These are phyloP conservation scores for Poecilus cupreus DNA, from an alignment of 2,888 invertebrate genomes.

Conservation along the genomic window DNA sequence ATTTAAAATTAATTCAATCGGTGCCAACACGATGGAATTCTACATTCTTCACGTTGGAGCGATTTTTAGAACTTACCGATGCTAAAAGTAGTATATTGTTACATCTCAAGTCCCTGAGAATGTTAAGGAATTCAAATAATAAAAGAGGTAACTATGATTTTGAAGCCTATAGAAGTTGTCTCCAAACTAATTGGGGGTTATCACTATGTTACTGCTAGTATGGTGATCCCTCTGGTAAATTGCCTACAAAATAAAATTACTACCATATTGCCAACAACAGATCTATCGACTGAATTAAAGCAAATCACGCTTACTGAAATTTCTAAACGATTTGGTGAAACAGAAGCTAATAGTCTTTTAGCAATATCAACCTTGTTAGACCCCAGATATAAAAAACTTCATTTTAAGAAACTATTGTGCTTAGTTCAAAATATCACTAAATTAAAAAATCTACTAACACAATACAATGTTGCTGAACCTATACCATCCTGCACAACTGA, in stretches of 20 bases:
- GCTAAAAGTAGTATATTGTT: neutral
- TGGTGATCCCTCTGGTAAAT: neutral
- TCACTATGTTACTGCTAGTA: neutral
- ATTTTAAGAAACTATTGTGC: no score
- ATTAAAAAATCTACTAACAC: no score
- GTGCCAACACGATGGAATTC: constrained; percentile 50
- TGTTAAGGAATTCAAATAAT: neutral
- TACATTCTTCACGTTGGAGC: constrained; percentile 21
- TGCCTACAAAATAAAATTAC: constrained; percentile 35
- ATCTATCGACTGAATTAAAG: neutral
- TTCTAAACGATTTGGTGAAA: constrained; percentile 46
- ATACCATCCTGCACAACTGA: no score
- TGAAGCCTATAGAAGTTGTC: neutral
- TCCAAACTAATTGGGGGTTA: neutral
- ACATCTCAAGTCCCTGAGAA: neutral
- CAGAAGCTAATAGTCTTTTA: constrained; percentile 7
- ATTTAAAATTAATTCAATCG: constrained; percentile 31
- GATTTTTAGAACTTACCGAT: constrained; percentile 21
- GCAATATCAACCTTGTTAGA: constrained; percentile 37
- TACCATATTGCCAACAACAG: neutral
- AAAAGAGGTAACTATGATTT: neutral
- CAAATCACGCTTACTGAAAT: neutral
- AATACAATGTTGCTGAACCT: no score
- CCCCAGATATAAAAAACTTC: constrained; percentile 47
- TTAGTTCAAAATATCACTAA: no score